Base-by-base conservation (phyloP, 2,797 vertebrate genomes). In the Toxotes lorentzi region DNA sequence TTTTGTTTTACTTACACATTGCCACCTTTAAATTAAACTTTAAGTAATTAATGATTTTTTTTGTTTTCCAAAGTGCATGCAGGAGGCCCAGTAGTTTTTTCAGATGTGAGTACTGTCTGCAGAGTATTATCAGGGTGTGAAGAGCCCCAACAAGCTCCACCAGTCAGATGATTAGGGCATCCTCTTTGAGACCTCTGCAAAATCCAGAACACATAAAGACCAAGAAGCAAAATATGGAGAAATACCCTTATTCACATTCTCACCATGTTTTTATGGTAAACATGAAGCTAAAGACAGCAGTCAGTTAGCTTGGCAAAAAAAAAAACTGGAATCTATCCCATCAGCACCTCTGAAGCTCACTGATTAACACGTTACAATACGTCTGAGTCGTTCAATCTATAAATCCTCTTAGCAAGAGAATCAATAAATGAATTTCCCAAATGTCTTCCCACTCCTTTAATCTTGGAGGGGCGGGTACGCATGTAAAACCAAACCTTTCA, bases 401-500 rank as follows among this genome's bases (percentile, higher is more conserved):
- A 35, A 56, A 73, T 43, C 13, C 9, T 63, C 38, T 32, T 0
- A 23, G 38, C 1, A 23, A 41, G 24, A 47, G 2, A 61, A 30
- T 3, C 0, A 45, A 16, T 1, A 17, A 16, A 17, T 8, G 0
- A 13, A 30, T 62, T 62, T 51, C 0, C 23, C 53, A 19, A 58
- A 43, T 51, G 23, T 13, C 50, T 13, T 10, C 23, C 50, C 7
- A 5, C 23, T 24, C 50, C 1, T 23, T 51, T 51, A 24, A 51
- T 24, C 48, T 24, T 23, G 23, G n/a, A 51, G 50, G 9, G 10
- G 27, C 27, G 9, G 21, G 8, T 50, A 51, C 6, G 51, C 45
- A 58, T 58, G 53, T 58, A 9, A 21, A 73, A 57, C 45, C 69
- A 8, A n/a, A 43, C 70, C 41, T 70, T 35, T 68, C 2, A 45